Evolutionary conservation across 2,797 vertebrate genomes (phyloP), one percentile per base, ranked within the genome.

Genomic region (Poecilia velifera): DNA sequence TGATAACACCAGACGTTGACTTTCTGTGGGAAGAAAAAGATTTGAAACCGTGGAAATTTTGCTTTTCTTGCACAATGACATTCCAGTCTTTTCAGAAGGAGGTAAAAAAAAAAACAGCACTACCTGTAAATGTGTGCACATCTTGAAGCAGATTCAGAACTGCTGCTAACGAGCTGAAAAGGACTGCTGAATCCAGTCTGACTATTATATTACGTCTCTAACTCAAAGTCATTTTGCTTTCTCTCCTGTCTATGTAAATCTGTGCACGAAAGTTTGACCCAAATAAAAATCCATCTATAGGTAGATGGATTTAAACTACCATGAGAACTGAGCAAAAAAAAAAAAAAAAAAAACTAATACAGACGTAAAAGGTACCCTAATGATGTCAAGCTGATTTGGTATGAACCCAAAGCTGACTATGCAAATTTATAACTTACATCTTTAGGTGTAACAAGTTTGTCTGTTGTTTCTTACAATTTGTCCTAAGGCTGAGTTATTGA

Each of bases 1-100:
- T 76, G 36, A n/a, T 62, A 47, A 75, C 47, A 64, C 53, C 43
- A 77, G 57, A 45, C 41, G 73, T 47, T n/a, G 62, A 22, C 57
- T 64, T 73, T 51, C 43, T 0, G 18, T 46, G 1, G 13, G 57
- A 39, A 34, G n/a, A 4, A 57, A 47, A 68, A 55, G n/a, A 73
- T 79, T 76, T 79, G n/a, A 41, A 73, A 72, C 55, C 7, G 22
- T 71, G 46, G 47, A 36, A 73, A 73, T 31, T 16, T 18, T 36
- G 43, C 13, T 7, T 12, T 25, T n/a, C 43, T 49, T 31, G 4
- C 8, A 78, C 28, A n/a, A 10, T 28, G 25, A 73, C 41, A 59
- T 36, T 39, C 41, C 31, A n/a, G 18, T 64, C 47, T 64, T 72
- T n/a, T 47, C 8, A 31, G 31, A 49, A n/a, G 5, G 25, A 31